Conservation (phyloP, 2,113 vertebrate genomes). For the Lampris incognitus region DNA sequence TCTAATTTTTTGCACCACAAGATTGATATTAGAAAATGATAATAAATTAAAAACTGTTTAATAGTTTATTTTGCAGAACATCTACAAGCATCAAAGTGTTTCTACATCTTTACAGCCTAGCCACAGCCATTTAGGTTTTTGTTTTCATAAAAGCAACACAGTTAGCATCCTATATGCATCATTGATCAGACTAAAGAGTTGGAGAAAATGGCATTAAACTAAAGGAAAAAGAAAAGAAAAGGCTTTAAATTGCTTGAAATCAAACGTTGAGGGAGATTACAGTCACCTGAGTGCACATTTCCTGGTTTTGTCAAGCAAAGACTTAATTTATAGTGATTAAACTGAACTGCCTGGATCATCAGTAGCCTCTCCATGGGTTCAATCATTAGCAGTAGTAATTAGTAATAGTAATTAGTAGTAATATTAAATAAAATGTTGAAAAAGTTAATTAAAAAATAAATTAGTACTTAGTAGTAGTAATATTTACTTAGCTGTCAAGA, state of each 20-base stretch:
- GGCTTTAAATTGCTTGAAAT: not conserved
- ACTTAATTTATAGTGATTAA: not conserved
- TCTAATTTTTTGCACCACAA: too few species aligned
- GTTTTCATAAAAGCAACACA: not conserved
- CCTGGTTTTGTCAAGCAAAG: not conserved
- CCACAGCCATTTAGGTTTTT: too few species aligned
- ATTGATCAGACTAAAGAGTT: not conserved
- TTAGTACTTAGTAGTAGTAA: too few species aligned
- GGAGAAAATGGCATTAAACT: not conserved
- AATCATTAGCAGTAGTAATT: not conserved
- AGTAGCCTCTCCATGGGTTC: conserved; percentile 18
- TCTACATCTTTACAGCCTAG: too few species aligned
- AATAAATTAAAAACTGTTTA: too few species aligned
- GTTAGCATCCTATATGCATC: not conserved
- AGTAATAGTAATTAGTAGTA: too few species aligned
- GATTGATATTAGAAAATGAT: too few species aligned
- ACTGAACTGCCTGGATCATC: conserved; percentile 14
- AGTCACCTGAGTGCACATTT: not conserved
- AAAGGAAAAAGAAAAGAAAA: not conserved
- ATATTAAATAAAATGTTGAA: too few species aligned
- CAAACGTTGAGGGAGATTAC: not conserved
- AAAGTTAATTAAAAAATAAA: too few species aligned
- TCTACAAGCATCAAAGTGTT: too few species aligned
- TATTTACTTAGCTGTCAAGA: conserved; percentile 23
- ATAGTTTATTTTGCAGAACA: too few species aligned